Percentiles rank a stretch among this genome's conserved stretches.
phyloP scores from a whole-genome alignment of 1,140 invertebrate species.

The Tenebrio molitor region DNA sequence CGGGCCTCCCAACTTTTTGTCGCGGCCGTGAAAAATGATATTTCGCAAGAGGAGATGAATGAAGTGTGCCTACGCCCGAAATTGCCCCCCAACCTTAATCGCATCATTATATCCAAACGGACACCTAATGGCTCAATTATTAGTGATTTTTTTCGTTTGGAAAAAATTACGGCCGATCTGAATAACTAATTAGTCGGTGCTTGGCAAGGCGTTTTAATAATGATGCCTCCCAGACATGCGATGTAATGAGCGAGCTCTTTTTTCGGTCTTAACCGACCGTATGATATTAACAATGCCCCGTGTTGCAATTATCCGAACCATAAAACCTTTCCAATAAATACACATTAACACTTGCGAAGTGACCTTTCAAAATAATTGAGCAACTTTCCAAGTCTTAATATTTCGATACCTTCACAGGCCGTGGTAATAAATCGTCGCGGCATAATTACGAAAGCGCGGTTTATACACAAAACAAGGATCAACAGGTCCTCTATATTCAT shows the following conservation, averaged over 20 bases:
- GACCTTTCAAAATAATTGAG: constrained; percentile 39
- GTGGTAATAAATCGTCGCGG: constrained; percentile 42
- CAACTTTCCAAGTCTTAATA: constrained; percentile 38
- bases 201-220: constrained; percentile 20
- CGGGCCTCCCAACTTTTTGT: constrained; percentile 6
- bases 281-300: constrained; percentile 25
- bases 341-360: constrained; percentile 35
- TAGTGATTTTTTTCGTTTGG: background rate
- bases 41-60: constrained; percentile 1
- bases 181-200: constrained; percentile 16
- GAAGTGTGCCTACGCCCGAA: background rate
- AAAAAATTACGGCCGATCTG: background rate
- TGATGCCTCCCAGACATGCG: constrained; percentile 31
- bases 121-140: constrained; percentile 30
- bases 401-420: constrained; percentile 39
- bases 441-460: constrained; percentile 42
- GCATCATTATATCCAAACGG: constrained; percentile 22
- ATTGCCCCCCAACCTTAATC: constrained; percentile 9
- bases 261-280: background rate
- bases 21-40: constrained; percentile 34
- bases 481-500: constrained; percentile 28
- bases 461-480: constrained; percentile 31
- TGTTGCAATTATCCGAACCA: constrained; percentile 25
- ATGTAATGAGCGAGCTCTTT: constrained; percentile 11
- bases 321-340: constrained; percentile 39